Base-by-base conservation (phyloP, 2,888 invertebrate genomes). In the Auanema freiburgensis region DNA sequence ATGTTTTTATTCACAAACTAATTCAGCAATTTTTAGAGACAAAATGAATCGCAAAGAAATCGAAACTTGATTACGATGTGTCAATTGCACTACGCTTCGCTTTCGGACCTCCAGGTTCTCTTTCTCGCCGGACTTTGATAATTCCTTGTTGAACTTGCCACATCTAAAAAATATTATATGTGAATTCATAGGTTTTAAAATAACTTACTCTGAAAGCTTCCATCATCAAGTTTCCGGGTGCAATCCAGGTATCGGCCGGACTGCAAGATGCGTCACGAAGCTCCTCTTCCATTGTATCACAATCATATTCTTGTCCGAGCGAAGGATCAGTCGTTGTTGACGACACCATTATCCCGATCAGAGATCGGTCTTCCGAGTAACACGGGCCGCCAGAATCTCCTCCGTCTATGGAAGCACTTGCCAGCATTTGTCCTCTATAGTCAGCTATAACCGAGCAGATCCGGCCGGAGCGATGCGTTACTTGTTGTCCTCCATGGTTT, bases 361-460 rank as follows among this genome's bases (percentile, higher is more conserved):
- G 57, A 57, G 44, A 44, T 16, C 57, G 57, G 46, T 57, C 57
- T 16, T 44, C 57, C 5, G 57, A 43, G 46, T 46, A 57, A 46
- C 57, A 57, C 44, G 57, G 57, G 46, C 57, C 57, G 18, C 57
- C 57, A 46, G 57, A 57, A 46, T 57, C 49, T 43, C 57, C 57
- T 18, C 57, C 57, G 25, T 57, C 57, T 1, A 57, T 57, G 46
- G 57, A 57, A 46, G 57, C 44, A 46, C 57, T 57, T 16, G 57
- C 57, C 46, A 57, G 46, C 46, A 57, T 46, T 21, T n/a, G 57
- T 21, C 57, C 57, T 57, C 24, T 43, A 46, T 57, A 24, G 57
- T 57, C 57, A 44, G 23, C 57, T 4, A 46, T 14, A 16, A 46
- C 49, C n/a, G 57, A 44, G 23, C 57, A 57, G 44, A 57, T 57